These are phyloP conservation scores for Xestia xanthographa DNA, from an alignment of 2,888 invertebrate genomes.

Conservation along the genomic window DNA sequence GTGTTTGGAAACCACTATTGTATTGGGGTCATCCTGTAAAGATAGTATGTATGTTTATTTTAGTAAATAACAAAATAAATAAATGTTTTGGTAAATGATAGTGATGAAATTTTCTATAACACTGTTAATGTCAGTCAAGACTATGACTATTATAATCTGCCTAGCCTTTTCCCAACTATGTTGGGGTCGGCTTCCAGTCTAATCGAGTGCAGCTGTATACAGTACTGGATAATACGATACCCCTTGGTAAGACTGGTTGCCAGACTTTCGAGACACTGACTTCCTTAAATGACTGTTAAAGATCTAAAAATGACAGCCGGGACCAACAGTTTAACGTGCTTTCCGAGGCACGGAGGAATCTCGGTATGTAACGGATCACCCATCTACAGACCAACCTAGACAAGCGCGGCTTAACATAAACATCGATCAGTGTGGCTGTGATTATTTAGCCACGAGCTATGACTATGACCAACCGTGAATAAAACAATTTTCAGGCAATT, in stretches of 20 bases:
- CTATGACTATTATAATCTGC: no score
- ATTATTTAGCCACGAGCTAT: no score
- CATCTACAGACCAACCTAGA: neutral
- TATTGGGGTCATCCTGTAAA: no score
- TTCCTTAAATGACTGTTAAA: neutral
- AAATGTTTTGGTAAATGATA: neutral
- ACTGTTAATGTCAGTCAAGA: neutral
- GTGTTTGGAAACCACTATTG: no score
- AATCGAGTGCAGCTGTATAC: no score
- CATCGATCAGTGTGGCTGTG: no score
- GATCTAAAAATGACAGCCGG: neutral
- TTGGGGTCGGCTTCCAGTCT: no score
- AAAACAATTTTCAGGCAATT: neutral
- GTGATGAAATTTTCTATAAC: neutral
- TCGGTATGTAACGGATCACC: neutral
- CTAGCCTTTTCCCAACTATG: no score
- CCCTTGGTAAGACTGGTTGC: neutral
- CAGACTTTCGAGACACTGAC: no score
- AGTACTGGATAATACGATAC: neutral
- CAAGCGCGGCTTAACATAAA: neutral
- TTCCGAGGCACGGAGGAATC: neutral
- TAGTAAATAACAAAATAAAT: no score
- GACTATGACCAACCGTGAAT: neutral
- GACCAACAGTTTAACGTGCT: neutral
- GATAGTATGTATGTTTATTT: no score